Conservation (phyloP, 2,797 vertebrate species). For the Halcyon leucocephala region DNA sequence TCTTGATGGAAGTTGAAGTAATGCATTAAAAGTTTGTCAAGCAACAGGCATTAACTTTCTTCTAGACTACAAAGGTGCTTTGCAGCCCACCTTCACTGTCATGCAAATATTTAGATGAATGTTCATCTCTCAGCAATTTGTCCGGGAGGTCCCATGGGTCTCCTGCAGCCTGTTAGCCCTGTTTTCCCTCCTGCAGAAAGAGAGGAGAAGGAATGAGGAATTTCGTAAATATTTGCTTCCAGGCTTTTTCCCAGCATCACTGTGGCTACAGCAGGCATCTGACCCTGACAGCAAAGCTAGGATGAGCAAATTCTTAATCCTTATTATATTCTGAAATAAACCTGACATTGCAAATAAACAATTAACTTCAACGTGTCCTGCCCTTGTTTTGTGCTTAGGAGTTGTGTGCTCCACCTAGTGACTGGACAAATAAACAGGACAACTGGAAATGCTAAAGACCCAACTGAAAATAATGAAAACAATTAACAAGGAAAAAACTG, state of each 20-base stretch:
- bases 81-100: not conserved
- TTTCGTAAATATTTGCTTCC: not conserved
- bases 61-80: not conserved
- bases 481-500: not conserved
- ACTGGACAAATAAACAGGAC: not conserved
- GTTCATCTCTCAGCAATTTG: not conserved
- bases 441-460: not conserved
- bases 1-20: not conserved
- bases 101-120: not conserved
- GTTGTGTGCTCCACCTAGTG: not conserved
- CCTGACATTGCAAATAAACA: not conserved
- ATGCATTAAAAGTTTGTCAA: not conserved
- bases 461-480: fast-evolving
- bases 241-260: not conserved
- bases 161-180: not conserved
- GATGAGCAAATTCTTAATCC: not conserved
- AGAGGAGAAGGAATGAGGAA: not conserved
- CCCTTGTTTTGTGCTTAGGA: fast-evolving
- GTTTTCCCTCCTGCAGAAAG: not conserved
- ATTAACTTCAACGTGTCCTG: not conserved
- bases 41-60: not conserved
- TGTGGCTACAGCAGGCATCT: not conserved
- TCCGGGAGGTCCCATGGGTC: not conserved
- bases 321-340: no score
- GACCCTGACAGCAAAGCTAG: not conserved